Evolutionary conservation across 2,113 vertebrate species (phyloP), one percentile per base, ranked within the genome.

Genomic region (Thinocorus orbignyianus): DNA sequence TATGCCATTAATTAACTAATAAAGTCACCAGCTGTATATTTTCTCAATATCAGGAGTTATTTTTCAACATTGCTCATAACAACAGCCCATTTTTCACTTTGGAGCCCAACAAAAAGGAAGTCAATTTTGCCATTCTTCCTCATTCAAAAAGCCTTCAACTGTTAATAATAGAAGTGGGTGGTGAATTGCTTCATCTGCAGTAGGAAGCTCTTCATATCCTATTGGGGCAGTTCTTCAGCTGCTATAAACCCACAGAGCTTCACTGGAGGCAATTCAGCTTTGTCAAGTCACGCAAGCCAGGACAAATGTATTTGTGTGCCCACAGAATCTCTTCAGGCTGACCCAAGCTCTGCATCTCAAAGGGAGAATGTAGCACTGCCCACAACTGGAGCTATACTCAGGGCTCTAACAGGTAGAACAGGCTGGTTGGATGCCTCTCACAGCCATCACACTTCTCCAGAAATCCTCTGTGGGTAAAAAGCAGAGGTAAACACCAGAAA

Each of bases 101-200:
- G 2, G 77, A 86, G 33, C 33, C 80, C 74, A 70, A 79, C 31
- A 65, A 92, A 80, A 95, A 95, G 95, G 95, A 96, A 96, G 91
- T 91, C 4, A 76, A 70, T 95, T 91, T 85, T 96, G 90, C 92
- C 58, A 72, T 89, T 92, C 96, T 97, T 96, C 93, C 92, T 91
- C 86, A 95, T 82, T 94, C 86, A 87, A 93, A 96, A 94, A 93
- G 51, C 73, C 58, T 93, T 70, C 70, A 60, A 10, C 52, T 65
- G n/a, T 91, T 95, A 96, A 95, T 79, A 95, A 96, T 89, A 95
- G 96, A 81, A 89, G 70, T 54, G 93, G 72, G 77, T 83, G 81
- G 91, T 68, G 70, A 89, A 80, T 85, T 94, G 89, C 91, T 96
- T 94, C 92, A 85, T 95, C 71, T 82, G 91, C 96, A 96, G 91